Base-by-base conservation (phyloP, 2,113 vertebrate species). In the Lagopus muta region DNA sequence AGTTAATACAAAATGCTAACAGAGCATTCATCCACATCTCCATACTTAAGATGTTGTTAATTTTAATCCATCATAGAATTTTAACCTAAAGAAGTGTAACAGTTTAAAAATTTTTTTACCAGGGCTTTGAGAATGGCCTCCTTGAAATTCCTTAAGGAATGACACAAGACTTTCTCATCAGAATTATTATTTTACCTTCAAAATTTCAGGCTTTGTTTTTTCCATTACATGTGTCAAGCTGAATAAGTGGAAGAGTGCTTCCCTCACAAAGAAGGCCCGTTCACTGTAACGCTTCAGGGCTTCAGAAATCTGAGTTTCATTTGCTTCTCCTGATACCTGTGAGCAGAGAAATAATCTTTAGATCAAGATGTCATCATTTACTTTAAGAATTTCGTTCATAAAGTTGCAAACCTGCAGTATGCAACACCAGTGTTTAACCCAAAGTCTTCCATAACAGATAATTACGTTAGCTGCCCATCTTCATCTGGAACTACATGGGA, bases 181-280 rank as follows among this genome's bases (percentile, higher is more conserved):
- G 67, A 91, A 75, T 14, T 32, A 54, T 17, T 66, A 32, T 34
- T 79, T 97, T 97, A 99, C 99, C 99, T 99, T 99, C 60, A 99
- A 97, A 94, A 99, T 99, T 96, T 99, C 99, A 65, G 99, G 99
- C 55, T 99, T 98, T 47, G 99, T 98, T 97, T 99, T 99, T 96
- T 99, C 99, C 98, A 99, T 99, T 75, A 99, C 97, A 38, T 99
- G 99, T 2, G 99, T 99, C 86, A 99, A 97, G 94, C 98, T 99
- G 96, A 99, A 99, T 74, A 99, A 98, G 92, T 99, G 99, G 90
- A 99, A 99, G 36, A 99, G 98, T 64, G 99, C 99, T 96, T 99
- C 99, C 61, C 99, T 98, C 67, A 99, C 99, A 96, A 99, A 99
- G 89, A 99, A 99, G 20, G 99, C 99, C 36, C 99, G 97, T 91